Base-by-base conservation (phyloP, 2,888 invertebrate species). In the Dinocampus coccinellae region DNA sequence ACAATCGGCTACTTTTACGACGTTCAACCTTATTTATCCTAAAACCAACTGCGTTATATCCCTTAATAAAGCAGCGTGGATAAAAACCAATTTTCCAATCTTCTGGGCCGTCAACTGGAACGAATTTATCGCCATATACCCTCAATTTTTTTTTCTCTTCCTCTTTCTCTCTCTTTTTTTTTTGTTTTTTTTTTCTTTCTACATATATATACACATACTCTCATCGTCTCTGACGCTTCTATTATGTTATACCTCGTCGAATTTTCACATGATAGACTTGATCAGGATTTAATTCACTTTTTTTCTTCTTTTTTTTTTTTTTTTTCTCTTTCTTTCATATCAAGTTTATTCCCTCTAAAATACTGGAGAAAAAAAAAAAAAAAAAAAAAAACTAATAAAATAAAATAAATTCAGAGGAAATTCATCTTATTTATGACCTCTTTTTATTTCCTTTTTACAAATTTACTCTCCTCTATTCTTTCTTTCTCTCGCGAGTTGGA, bases 81-180 rank as follows among this genome's bases (percentile, higher is more conserved):
- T 70, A 77, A 77, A 76, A 76, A 78, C 77, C 74, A 78, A 78
- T 75, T 74, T 79, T 78, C 74, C 80, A 77, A 80, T 78, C 77
- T 77, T 69, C 75, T 73, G 53, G 64, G 70, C 74, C 72, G 77
- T 74, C 75, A 72, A 69, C 58, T 65, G 29, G 29, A 73, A 74
- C 74, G 74, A 73, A 73, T 77, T 77, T 76, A 78, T 79, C 70
- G 65, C 68, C 60, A 62, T 70, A 66, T 60, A 64, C 68, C 66
- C 26, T 63, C 60, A 36, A 69, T 69, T 63, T 70, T 69, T 47
- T 68, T 55, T 70, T 63, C 67, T 69, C 36, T 68, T 55, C 66
- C 52, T 68, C 53, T 42, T 67, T 67, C 24, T 36, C 60, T 64
- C 24, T 58, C 9, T 39, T 13, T 34, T 65, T 33, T 52, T 13